phyloP scores from a whole-genome alignment of 2,888 invertebrate genomes.

The Rhodophaea formosa region DNA sequence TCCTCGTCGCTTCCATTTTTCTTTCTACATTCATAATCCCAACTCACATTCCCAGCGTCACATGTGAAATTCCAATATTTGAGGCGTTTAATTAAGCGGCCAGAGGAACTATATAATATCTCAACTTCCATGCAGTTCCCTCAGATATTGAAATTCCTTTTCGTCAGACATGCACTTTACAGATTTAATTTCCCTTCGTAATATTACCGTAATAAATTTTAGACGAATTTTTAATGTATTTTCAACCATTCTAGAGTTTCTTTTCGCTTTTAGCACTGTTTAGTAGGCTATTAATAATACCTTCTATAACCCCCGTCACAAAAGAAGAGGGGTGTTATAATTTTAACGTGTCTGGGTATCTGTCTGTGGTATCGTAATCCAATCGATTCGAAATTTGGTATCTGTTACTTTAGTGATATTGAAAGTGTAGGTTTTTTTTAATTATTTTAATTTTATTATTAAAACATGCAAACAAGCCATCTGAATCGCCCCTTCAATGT shows the following conservation, averaged over 20 bases:
- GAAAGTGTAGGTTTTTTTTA: no score
- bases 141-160: slow-evolving; percentile 23
- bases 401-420: no score
- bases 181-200: slow-evolving; percentile 22
- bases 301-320: no score
- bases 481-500: no score
- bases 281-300: not conserved
- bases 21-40: not conserved
- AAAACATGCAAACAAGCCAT: no score
- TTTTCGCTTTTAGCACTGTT: not conserved
- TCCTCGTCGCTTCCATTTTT: not conserved
- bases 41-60: not conserved
- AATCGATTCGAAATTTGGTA: no score
- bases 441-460: no score
- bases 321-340: no score
- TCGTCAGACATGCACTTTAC: slow-evolving; percentile 15
- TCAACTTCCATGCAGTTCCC: slow-evolving; percentile 10
- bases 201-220: slow-evolving; percentile 10
- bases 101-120: slow-evolving; percentile 15
- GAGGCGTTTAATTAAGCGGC: slow-evolving; percentile 14
- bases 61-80: slow-evolving; percentile 12
- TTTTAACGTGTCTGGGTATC: no score
- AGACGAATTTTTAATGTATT: slow-evolving; percentile 1
- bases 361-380: no score
- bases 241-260: slow-evolving; percentile 6